A percentile compares a stretch with the other conserved stretches of the same genome.
Conservation (phyloP, 2,888 invertebrate genomes). For the Monochamus alternatus region DNA sequence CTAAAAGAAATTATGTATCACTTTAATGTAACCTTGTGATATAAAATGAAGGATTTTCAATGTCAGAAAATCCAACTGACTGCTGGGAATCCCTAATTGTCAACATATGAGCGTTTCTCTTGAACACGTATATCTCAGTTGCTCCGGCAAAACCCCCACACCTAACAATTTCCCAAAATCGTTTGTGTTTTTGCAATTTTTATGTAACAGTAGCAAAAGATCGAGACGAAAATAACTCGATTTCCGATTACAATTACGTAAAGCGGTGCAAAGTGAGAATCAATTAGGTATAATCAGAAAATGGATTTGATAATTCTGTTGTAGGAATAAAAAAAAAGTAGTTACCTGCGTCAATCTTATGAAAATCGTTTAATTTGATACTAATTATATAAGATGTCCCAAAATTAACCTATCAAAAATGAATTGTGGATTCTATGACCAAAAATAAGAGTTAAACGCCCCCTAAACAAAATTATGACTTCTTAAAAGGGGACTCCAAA, state of each 20-base stretch:
- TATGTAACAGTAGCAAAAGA: background rate
- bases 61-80: background rate
- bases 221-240: background rate
- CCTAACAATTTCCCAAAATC: background rate
- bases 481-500: too few relatives aligned
- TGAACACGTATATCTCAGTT: background rate
- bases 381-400: too few relatives aligned
- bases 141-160: conserved; percentile 1
- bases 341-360: too few relatives aligned
- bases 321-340: too few relatives aligned
- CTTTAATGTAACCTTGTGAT: background rate
- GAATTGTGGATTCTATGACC: too few relatives aligned
- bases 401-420: too few relatives aligned
- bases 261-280: too few relatives aligned
- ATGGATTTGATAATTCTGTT: too few relatives aligned
- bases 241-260: background rate
- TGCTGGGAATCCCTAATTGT: background rate
- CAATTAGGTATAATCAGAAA: too few relatives aligned
- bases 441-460: too few relatives aligned
- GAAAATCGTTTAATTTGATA: too few relatives aligned
- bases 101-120: background rate
- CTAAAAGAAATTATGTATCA: background rate
- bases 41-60: background rate
- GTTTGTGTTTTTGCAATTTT: background rate
- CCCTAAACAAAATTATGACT: too few relatives aligned